Percentiles rank a stretch among this genome's conserved stretches.
Evolutionary conservation across 2,797 vertebrate genomes (phyloP).

Genomic region (Syncerus caffer): DNA sequence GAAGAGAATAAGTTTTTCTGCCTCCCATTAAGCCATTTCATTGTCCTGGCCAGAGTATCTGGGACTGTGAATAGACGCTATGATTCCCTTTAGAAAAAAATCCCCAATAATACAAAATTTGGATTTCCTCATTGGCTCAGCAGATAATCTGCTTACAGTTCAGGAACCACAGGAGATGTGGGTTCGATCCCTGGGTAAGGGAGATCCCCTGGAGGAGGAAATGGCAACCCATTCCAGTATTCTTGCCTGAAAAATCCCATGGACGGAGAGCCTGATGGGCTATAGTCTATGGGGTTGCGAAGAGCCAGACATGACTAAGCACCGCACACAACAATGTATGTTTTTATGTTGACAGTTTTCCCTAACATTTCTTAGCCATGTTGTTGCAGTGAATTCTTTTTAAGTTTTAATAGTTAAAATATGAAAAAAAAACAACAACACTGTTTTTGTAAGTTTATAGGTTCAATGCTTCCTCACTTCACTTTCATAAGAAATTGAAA

Average conservation of each 20-base stretch:
- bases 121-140: background rate
- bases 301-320: background rate
- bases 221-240: background rate
- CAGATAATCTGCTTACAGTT: background rate
- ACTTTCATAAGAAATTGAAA: background rate
- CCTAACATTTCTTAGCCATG: background rate
- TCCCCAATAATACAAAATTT: background rate
- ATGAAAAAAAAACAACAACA: background rate
- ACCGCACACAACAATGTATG: background rate
- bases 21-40: background rate
- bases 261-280: background rate
- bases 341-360: background rate
- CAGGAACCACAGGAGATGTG: background rate
- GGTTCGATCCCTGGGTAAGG: background rate
- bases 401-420: background rate
- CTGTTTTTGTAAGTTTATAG: background rate
- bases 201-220: background rate
- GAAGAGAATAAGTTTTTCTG: background rate
- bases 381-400: background rate
- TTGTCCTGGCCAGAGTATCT: background rate
- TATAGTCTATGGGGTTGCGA: background rate
- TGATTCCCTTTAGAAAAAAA: background rate
- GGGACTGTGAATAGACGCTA: background rate
- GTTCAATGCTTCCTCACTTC: background rate
- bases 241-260: background rate